Conservation (phyloP, 2,113 vertebrate species). For the Rattus rattus region DNA sequence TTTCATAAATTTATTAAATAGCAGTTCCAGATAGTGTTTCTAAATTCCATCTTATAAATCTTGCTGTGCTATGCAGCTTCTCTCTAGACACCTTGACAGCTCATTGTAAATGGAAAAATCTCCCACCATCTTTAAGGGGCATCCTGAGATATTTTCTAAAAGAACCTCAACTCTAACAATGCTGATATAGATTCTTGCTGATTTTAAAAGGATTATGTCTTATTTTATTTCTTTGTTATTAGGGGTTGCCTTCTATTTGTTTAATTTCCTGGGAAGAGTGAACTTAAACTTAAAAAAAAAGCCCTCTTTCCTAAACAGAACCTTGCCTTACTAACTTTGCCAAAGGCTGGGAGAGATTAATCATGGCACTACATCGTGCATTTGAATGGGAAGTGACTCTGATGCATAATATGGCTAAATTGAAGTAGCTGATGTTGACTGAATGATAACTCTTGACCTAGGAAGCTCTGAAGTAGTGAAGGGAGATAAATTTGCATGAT, state of each 20-base stretch:
- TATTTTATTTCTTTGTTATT: neutral
- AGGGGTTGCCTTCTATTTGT: constrained; percentile 34
- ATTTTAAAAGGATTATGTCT: neutral
- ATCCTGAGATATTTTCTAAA: neutral
- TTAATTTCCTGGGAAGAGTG: constrained; percentile 55
- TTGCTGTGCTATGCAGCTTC: neutral
- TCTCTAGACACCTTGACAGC: neutral
- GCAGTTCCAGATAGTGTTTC: neutral
- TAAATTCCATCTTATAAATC: constrained; percentile 30
- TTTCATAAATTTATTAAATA: constrained; percentile 18
- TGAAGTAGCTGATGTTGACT: constrained; percentile 67
- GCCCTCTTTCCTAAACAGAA: constrained; percentile 39
- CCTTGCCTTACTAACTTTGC: neutral
- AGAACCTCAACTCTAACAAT: neutral
- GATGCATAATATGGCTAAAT: constrained; percentile 56
- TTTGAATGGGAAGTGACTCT: constrained; percentile 59
- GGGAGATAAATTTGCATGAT: constrained; percentile 76
- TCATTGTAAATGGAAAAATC: neutral
- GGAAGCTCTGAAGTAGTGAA: constrained; percentile 69
- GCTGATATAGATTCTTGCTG: neutral
- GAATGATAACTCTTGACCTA: constrained; percentile 79
- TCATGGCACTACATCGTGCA: constrained; percentile 2
- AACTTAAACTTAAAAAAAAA: constrained; percentile 62
- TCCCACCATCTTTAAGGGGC: neutral
- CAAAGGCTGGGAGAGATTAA: constrained; percentile 54